Evolutionary conservation across 2,113 vertebrate species (phyloP).

Genomic region (Megaptera novaeangliae): DNA sequence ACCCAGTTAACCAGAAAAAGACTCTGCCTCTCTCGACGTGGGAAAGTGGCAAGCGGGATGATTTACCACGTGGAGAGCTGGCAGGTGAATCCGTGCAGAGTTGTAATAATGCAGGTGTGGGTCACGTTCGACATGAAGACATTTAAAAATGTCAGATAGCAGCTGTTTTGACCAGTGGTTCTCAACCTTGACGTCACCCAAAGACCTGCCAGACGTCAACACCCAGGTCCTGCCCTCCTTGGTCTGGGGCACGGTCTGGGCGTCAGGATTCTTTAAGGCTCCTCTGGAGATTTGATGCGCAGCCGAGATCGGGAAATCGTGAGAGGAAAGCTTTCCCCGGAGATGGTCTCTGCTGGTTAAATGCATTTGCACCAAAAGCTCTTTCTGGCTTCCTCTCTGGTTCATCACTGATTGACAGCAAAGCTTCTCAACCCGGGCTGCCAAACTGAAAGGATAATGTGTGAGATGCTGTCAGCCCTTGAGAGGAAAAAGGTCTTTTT

Average conservation of each 20-base stretch:
- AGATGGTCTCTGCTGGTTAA: background rate
- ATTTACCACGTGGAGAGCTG: accelerated
- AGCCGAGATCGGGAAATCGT: background rate
- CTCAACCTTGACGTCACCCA: background rate
- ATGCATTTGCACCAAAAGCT: background rate
- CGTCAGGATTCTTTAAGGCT: background rate
- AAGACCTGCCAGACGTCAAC: accelerated
- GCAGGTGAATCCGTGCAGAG: accelerated
- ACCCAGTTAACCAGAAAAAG: background rate
- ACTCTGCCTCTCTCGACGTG: background rate
- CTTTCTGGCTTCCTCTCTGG: background rate
- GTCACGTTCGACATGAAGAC: accelerated
- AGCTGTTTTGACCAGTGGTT: background rate
- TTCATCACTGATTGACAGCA: accelerated
- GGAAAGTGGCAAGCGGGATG: background rate
- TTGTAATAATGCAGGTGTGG: accelerated
- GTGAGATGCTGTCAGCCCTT: background rate
- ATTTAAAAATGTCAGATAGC: background rate
- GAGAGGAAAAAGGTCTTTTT: background rate
- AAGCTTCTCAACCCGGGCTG: background rate
- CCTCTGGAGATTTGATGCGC: accelerated
- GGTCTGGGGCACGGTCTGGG: background rate
- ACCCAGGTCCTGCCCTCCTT: accelerated
- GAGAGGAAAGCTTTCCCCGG: background rate
- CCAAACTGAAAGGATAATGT: accelerated